These are phyloP conservation scores for Rhabdomys pumilio DNA, from an alignment of 2,797 vertebrate genomes.

Conservation along the genomic window DNA sequence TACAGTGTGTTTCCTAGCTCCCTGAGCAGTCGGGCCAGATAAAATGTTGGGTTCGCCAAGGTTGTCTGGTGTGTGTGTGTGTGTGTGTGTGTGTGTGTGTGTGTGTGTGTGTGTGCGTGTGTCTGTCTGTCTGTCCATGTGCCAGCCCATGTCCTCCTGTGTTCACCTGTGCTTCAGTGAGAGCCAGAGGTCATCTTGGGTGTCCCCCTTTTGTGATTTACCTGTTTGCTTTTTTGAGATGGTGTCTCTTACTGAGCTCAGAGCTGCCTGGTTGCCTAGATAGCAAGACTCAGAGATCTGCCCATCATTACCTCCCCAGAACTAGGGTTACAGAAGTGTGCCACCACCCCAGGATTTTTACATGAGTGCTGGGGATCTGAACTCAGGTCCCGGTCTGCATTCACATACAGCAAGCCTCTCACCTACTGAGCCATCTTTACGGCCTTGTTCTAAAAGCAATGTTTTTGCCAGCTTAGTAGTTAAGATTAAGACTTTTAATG, in stretches of 20 bases:
- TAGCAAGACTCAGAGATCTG: neutral
- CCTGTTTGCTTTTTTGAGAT: neutral
- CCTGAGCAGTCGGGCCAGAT: slow-evolving; percentile 28
- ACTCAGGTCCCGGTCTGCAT: neutral
- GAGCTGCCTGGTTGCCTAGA: neutral
- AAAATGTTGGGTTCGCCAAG: slow-evolving; percentile 4
- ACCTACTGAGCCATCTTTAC: neutral
- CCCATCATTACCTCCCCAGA: neutral
- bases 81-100: neutral
- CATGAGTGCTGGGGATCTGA: too few species aligned
- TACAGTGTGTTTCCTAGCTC: neutral
- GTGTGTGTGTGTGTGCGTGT: neutral
- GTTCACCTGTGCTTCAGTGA: neutral
- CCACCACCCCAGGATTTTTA: neutral
- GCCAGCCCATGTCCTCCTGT: neutral
- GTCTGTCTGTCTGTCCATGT: neutral
- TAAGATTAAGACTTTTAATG: slow-evolving; percentile 40
- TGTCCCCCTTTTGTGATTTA: neutral
- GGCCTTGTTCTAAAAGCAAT: neutral
- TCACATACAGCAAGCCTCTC: neutral
- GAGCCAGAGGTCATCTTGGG: neutral
- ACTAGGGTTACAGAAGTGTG: neutral
- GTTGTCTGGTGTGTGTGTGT: neutral
- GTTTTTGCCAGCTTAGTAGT: neutral
- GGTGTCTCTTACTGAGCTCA: neutral